These are phyloP conservation scores for Bostrychus sinensis DNA, from an alignment of 2,113 vertebrate species.

Conservation along the genomic window DNA sequence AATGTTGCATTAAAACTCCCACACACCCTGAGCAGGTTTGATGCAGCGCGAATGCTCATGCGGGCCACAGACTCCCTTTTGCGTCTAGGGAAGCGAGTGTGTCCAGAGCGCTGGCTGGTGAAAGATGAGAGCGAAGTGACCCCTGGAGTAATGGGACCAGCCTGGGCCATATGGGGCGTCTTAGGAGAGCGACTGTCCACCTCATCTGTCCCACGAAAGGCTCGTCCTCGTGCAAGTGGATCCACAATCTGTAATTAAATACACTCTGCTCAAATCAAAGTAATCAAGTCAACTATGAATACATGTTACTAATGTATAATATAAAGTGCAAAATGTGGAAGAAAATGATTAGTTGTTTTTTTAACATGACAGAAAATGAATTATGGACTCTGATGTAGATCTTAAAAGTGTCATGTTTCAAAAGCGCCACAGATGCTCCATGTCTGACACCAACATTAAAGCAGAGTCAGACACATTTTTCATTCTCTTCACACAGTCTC, in stretches of 20 bases:
- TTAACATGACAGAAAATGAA: no score
- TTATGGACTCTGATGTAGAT: neutral
- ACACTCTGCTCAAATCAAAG: neutral
- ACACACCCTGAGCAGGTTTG: constrained; percentile 87
- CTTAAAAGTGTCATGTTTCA: constrained; percentile 8
- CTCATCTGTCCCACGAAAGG: constrained; percentile 89
- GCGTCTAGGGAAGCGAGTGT: constrained; percentile 80
- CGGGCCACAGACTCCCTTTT: constrained; percentile 93
- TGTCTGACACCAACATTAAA: constrained; percentile 15
- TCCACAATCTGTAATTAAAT: constrained; percentile 87
- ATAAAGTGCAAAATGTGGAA: neutral
- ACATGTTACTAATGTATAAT: neutral
- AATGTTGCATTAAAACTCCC: neutral
- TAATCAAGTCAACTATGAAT: neutral
- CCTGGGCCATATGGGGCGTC: constrained; percentile 76
- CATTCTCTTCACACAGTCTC: neutral
- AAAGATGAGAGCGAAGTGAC: constrained; percentile 88
- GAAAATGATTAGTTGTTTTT: no score
- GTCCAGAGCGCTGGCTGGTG: constrained; percentile 86
- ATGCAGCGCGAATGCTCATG: constrained; percentile 93
- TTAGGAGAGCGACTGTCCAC: constrained; percentile 83
- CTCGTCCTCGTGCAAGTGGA: constrained; percentile 89
- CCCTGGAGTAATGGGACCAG: constrained; percentile 83
- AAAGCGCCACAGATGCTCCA: constrained; percentile 38
- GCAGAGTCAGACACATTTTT: constrained; percentile 20